These are phyloP conservation scores for Podarcis lilfordi DNA, from an alignment of 2,797 vertebrate genomes.

Conservation along the genomic window DNA sequence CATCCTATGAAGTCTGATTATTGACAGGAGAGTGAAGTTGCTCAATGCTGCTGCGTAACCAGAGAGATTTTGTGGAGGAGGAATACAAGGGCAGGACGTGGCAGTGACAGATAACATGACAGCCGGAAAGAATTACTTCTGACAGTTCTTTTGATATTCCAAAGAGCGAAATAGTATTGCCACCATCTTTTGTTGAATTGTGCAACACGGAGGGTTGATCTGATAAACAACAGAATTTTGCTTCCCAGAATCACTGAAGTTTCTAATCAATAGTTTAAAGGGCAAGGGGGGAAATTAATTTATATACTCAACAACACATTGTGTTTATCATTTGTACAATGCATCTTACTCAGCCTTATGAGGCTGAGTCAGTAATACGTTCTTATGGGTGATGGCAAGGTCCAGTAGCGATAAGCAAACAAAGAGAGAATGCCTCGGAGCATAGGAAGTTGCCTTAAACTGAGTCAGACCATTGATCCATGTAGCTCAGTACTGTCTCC, in stretches of 20 bases:
- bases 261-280: slow-evolving; percentile 20
- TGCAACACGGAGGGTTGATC: background rate
- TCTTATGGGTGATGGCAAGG: background rate
- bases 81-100: background rate
- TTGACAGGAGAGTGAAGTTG: slow-evolving; percentile 13
- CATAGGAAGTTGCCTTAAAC: background rate
- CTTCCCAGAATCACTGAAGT: slow-evolving; percentile 25
- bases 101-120: slow-evolving; percentile 34
- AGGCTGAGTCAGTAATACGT: background rate
- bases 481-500: background rate
- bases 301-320: background rate
- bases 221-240: slow-evolving; percentile 33
- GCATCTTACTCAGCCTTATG: background rate
- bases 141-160: background rate
- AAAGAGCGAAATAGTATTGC: slow-evolving; percentile 22
- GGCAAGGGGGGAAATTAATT: background rate
- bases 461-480: background rate
- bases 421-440: background rate
- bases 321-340: background rate
- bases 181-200: slow-evolving; percentile 20
- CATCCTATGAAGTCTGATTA: slow-evolving; percentile 3
- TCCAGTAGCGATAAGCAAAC: background rate
- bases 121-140: slow-evolving; percentile 35
- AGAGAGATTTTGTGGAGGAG: slow-evolving; percentile 1
- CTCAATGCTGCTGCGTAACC: background rate